phyloP scores from a whole-genome alignment of 2,113 vertebrate genomes.

The Callaeas wilsoni region DNA sequence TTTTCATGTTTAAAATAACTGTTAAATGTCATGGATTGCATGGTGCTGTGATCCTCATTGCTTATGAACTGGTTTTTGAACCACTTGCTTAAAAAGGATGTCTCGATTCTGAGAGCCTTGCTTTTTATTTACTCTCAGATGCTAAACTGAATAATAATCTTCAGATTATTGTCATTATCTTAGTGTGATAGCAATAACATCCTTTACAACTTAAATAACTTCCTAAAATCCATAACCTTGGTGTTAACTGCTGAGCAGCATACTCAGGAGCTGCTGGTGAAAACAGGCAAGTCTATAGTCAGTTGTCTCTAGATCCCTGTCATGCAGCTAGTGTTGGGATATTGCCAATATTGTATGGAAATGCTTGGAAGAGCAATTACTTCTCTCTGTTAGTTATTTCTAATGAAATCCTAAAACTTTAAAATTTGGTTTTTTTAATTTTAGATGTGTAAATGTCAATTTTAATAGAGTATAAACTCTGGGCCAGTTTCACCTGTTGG shows the following conservation, averaged over 20 bases:
- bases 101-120: background rate
- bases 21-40: background rate
- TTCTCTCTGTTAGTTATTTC: background rate
- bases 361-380: background rate
- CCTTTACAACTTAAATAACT: background rate
- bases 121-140: background rate
- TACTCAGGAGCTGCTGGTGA: background rate
- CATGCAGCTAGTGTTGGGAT: background rate
- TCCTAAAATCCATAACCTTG: background rate
- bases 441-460: background rate
- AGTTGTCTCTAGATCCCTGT: background rate
- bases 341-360: background rate
- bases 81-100: background rate
- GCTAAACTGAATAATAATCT: background rate
- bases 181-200: background rate
- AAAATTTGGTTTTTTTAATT: background rate
- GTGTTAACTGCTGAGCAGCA: background rate
- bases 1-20: background rate
- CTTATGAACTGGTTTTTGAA: background rate
- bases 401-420: background rate
- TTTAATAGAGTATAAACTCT: background rate
- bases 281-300: background rate
- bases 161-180: background rate
- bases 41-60: background rate
- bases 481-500: background rate